A percentile compares a stretch with the other conserved stretches of the same genome.
Evolutionary conservation across 2,113 vertebrate genomes (phyloP).

Genomic region (Cichladusa arquata): DNA sequence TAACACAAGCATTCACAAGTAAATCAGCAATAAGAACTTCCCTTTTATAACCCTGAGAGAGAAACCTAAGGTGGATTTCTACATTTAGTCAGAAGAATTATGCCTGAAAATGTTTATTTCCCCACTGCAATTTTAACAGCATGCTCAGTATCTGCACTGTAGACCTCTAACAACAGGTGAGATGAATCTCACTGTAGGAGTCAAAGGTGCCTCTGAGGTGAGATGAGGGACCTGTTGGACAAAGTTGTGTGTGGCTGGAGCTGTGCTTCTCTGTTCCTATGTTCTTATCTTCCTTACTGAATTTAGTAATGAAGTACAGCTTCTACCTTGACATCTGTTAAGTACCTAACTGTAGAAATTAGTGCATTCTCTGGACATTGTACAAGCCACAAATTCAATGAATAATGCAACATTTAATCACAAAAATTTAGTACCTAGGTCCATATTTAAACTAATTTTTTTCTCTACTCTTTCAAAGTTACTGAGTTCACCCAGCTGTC

Average conservation of each 20-base stretch:
- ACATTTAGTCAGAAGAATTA: background rate
- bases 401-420: background rate
- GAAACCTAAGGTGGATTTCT: background rate
- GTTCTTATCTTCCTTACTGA: background rate
- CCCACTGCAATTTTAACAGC: background rate
- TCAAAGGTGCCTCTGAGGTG: background rate
- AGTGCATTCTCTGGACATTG: background rate
- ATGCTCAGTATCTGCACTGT: background rate
- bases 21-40: background rate
- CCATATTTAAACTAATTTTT: background rate
- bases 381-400: background rate
- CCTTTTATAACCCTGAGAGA: background rate
- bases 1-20: background rate
- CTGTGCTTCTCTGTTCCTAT: background rate
- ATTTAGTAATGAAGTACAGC: background rate
- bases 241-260: background rate
- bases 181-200: background rate
- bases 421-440: background rate
- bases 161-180: background rate
- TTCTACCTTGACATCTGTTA: background rate
- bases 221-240: accelerated
- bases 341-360: background rate
- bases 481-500: background rate
- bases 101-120: background rate
- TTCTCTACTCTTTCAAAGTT: background rate